A percentile compares a stretch with the other conserved stretches of the same genome.
These are phyloP conservation scores for Syrmaticus mikado DNA, from an alignment of 2,113 vertebrate species.

Conservation along the genomic window DNA sequence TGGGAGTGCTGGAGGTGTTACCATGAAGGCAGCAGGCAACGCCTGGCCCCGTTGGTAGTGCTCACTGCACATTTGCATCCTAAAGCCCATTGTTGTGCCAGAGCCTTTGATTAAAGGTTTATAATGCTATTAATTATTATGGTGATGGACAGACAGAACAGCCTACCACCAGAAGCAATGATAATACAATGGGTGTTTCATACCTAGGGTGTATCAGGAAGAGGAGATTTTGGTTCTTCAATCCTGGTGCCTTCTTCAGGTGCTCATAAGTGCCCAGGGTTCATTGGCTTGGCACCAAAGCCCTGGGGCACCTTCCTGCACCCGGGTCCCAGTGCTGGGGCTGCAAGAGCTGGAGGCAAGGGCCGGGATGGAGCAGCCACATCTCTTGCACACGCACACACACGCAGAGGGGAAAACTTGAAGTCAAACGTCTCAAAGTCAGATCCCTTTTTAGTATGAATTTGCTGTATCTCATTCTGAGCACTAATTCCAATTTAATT, in stretches of 20 bases:
- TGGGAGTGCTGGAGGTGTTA: background rate
- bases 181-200: background rate
- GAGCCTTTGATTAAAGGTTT: background rate
- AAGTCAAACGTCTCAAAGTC: slow-evolving; percentile 88
- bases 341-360: background rate
- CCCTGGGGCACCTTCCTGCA: background rate
- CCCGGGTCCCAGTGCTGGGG: background rate
- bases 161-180: background rate
- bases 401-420: slow-evolving; percentile 50
- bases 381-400: background rate
- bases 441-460: slow-evolving; percentile 98
- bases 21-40: background rate
- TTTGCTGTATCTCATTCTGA: slow-evolving; percentile 99
- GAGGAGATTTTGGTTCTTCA: background rate
- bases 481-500: slow-evolving; percentile 99
- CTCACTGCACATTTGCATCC: accelerated
- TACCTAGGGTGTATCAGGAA: background rate
- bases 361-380: accelerated
- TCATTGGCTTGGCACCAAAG: background rate
- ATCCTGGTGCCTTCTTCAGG: background rate
- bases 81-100: accelerated
- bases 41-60: background rate
- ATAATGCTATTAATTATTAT: background rate
- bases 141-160: background rate
- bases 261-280: background rate